Percentiles rank a stretch among this genome's conserved stretches.
Conservation (phyloP, 2,113 vertebrate genomes). For the Atherinomorus stipes region DNA sequence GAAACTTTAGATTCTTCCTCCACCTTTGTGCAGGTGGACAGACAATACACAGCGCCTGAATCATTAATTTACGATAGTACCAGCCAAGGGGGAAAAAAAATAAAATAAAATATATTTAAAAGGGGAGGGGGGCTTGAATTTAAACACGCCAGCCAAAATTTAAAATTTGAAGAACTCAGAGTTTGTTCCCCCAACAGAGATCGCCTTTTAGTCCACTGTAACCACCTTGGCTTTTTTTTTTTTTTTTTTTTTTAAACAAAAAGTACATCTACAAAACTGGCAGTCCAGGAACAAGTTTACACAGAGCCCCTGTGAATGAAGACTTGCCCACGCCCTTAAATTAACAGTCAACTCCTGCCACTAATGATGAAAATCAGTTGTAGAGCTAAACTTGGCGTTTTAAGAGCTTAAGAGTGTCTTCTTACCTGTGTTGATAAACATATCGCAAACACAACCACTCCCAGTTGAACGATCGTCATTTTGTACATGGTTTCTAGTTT, state of each 20-base stretch:
- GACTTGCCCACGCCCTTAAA: background rate
- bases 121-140: background rate
- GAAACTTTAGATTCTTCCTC: slow-evolving; percentile 76
- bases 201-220: slow-evolving; percentile 9
- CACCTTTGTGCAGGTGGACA: slow-evolving; percentile 54
- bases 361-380: background rate
- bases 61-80: slow-evolving; percentile 61
- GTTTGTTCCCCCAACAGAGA: slow-evolving; percentile 33
- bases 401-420: background rate
- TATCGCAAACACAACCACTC: slow-evolving; percentile 73
- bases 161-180: background rate
- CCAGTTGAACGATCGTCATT: slow-evolving; percentile 73
- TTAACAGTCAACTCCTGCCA: too few species aligned
- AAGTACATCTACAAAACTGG: background rate
- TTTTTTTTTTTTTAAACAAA: background rate
- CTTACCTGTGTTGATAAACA: slow-evolving; percentile 82
- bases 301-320: too few species aligned
- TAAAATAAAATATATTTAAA: too few species aligned
- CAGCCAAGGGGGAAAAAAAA: too few species aligned
- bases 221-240: too few species aligned
- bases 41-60: slow-evolving; percentile 63
- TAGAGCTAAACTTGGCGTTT: background rate
- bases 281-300: background rate
- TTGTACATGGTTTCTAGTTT: slow-evolving; percentile 66
- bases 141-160: slow-evolving; percentile 2